Evolutionary conservation across 2,888 invertebrate genomes (phyloP).

Genomic region (Metallyticus violacea): DNA sequence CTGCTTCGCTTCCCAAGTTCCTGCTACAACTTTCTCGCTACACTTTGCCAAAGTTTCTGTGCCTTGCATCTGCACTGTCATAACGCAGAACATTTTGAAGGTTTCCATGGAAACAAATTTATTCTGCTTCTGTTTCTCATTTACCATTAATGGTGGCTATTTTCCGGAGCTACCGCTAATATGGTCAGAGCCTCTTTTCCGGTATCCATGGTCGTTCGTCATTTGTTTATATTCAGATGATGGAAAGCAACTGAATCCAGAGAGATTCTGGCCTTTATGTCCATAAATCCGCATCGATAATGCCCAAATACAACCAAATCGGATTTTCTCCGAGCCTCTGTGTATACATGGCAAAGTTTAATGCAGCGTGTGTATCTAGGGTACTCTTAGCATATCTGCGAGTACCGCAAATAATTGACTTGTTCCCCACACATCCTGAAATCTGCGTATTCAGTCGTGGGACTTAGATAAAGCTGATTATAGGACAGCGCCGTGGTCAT

Average conservation of each 20-base stretch:
- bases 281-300: neutral
- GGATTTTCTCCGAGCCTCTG: neutral
- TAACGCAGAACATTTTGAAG: too few species aligned
- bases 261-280: neutral
- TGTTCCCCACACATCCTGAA: neutral
- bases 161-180: neutral
- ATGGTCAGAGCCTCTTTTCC: neutral
- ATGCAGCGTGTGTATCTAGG: neutral
- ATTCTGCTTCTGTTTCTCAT: neutral
- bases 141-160: neutral
- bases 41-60: too few species aligned
- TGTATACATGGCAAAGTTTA: too few species aligned
- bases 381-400: neutral
- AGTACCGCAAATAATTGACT: neutral
- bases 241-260: neutral
- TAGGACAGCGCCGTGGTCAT: neutral
- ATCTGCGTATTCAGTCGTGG: neutral
- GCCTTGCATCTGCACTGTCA: too few species aligned
- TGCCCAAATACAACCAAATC: neutral
- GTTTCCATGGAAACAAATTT: too few species aligned
- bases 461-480: neutral
- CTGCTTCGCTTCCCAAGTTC: too few species aligned
- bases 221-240: neutral
- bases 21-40: too few species aligned
- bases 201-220: neutral